These are phyloP conservation scores for Lophotriccus pileatus DNA, from an alignment of 2,797 vertebrate genomes.

Conservation along the genomic window DNA sequence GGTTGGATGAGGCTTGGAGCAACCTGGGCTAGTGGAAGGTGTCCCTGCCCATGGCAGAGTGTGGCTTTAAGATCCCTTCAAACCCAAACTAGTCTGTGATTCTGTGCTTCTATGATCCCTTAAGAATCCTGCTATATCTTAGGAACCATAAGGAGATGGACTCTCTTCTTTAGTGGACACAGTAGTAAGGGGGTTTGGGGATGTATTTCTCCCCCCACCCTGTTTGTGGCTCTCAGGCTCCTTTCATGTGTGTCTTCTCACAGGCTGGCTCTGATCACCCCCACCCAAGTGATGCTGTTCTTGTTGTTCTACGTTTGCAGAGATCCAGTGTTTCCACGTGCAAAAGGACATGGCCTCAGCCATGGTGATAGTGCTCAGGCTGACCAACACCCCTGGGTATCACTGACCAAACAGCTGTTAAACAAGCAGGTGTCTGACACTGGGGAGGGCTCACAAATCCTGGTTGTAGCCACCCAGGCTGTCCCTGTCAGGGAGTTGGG, in stretches of 20 bases:
- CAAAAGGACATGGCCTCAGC: background rate
- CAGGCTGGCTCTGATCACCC: background rate
- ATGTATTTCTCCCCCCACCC: background rate
- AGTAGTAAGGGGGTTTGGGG: background rate
- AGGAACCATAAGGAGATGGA: background rate
- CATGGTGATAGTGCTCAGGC: rapidly evolving
- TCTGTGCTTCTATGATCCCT: background rate
- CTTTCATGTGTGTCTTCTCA: background rate
- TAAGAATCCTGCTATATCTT: background rate
- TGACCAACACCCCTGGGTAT: background rate
- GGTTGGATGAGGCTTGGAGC: background rate
- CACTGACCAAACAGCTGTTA: background rate
- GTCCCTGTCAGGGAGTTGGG: background rate
- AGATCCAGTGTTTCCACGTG: background rate
- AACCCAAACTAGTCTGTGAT: background rate
- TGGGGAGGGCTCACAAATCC: background rate
- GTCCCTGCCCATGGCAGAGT: background rate
- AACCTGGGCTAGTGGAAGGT: background rate
- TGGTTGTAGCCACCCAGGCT: background rate
- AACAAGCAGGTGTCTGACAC: background rate
- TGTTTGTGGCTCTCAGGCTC: background rate
- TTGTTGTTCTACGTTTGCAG: background rate
- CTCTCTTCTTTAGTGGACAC: background rate
- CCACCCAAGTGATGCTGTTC: background rate
- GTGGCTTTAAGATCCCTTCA: background rate